Conservation (phyloP, 2,113 vertebrate genomes). For the Lepus europaeus region DNA sequence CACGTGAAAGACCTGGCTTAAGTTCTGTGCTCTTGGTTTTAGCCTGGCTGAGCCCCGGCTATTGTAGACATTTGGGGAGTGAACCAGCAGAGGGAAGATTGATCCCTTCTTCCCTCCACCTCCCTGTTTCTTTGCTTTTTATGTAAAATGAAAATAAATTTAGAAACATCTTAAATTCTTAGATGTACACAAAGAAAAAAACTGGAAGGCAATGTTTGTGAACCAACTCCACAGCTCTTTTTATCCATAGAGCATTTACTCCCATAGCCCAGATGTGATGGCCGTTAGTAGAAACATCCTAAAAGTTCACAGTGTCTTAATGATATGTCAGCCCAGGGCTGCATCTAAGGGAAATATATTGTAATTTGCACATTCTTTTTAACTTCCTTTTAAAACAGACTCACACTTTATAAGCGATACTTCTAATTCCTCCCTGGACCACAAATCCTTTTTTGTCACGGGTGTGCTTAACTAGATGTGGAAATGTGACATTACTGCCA, state of each 20-base stretch:
- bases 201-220: background rate
- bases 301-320: slow-evolving; percentile 18
- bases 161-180: slow-evolving; percentile 28
- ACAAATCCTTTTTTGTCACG: slow-evolving; percentile 41
- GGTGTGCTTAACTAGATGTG: background rate
- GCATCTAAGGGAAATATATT: slow-evolving; percentile 13
- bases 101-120: too few relatives aligned
- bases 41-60: too few relatives aligned
- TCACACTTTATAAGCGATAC: background rate
- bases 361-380: background rate
- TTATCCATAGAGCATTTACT: slow-evolving; percentile 1
- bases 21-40: too few relatives aligned
- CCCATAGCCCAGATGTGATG: background rate
- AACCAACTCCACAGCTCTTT: slow-evolving; percentile 1
- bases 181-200: background rate
- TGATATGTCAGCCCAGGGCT: slow-evolving; percentile 48
- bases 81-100: too few relatives aligned
- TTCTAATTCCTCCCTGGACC: background rate
- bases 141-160: too few relatives aligned
- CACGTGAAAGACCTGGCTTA: too few relatives aligned
- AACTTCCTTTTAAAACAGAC: background rate
- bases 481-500: background rate
- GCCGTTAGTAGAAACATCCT: slow-evolving; percentile 16
- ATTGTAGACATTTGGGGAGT: too few relatives aligned
- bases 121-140: too few relatives aligned